A percentile compares a stretch with the other conserved stretches of the same genome.
Evolutionary conservation across 2,113 vertebrate genomes (phyloP).

Genomic region (Smithornis capensis): DNA sequence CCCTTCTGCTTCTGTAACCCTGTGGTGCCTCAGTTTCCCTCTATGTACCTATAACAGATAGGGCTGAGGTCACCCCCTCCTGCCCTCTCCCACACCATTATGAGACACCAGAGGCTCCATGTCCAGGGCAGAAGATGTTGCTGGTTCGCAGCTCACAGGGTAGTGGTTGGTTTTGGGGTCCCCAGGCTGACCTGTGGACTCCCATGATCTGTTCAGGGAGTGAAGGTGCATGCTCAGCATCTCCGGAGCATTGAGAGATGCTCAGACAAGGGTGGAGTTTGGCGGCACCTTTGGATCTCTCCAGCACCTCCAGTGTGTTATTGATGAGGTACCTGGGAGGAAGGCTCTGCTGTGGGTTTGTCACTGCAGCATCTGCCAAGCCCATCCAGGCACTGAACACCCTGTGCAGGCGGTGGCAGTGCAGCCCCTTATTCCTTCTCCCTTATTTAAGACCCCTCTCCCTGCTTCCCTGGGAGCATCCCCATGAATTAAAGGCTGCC

Average conservation of each 20-base stretch:
- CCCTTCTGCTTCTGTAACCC: background rate
- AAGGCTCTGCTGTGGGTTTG: background rate
- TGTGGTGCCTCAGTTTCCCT: background rate
- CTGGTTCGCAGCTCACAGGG: background rate
- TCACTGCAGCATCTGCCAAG: background rate
- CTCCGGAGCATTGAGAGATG: background rate
- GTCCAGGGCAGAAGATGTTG: background rate
- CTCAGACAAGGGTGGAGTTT: background rate
- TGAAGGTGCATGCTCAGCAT: accelerated
- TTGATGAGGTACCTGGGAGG: background rate
- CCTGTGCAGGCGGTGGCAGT: background rate
- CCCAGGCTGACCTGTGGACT: background rate
- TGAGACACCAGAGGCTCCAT: accelerated
- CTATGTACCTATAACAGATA: accelerated
- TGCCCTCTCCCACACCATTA: accelerated
- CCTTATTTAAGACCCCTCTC: background rate
- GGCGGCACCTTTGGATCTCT: background rate
- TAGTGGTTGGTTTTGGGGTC: background rate
- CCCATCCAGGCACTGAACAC: background rate
- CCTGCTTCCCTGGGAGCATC: background rate
- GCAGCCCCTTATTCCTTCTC: background rate
- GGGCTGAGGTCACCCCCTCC: background rate
- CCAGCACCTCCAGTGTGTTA: background rate
- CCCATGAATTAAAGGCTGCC: background rate
- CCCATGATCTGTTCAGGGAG: background rate